Base-by-base conservation (phyloP, 2,888 invertebrate species). In the Dolichopus griseipennis region DNA sequence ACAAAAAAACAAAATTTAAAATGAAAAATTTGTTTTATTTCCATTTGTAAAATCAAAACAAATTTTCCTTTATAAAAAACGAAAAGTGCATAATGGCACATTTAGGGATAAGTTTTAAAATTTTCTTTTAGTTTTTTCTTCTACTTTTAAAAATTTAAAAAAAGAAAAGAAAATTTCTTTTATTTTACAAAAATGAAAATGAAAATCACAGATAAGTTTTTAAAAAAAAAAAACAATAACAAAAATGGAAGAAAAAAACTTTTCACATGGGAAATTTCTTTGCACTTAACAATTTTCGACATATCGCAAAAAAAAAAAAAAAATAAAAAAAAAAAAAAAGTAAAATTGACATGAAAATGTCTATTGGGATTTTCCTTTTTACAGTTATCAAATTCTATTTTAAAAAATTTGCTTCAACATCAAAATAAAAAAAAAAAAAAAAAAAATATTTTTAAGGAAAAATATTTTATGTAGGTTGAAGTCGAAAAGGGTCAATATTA, bases 231-330 rank as follows among this genome's bases (percentile, higher is more conserved):
- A 41, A 41, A 15, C 3, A 5, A 41, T 6, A 41, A 41, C 1
- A 41, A 41, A 41, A 41, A 41, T 1, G 15, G 8, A 41, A 12
- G 9, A 15, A 15, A 52, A 52, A 52, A 52, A 52, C 52, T 52
- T 52, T 52, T 52, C 52, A 52, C 52, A 52, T 52, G 52, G 52
- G 52, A 52, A 52, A 52, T 52, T 52, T 52, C 52, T 52, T 52
- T 52, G 52, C 52, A 52, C 52, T 52, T 52, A 52, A 52, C 52
- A 52, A 52, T 52, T 52, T 52, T 52, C 52, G 52, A 52, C 52
- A 52, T 52, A 52, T 52, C 52, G 15, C 52, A 52, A 18, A 52
- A 52, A 18, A 15, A 52, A 18, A 18, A 43, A 9, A 43, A 15
- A 6, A 15, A 43, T 10, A 43, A 9, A 43, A 43, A 43, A 43